Percentiles rank a stretch among this genome's conserved stretches.
Evolutionary conservation across 1,140 invertebrate genomes (phyloP).

Genomic region (Potamilus streckersoni): DNA sequence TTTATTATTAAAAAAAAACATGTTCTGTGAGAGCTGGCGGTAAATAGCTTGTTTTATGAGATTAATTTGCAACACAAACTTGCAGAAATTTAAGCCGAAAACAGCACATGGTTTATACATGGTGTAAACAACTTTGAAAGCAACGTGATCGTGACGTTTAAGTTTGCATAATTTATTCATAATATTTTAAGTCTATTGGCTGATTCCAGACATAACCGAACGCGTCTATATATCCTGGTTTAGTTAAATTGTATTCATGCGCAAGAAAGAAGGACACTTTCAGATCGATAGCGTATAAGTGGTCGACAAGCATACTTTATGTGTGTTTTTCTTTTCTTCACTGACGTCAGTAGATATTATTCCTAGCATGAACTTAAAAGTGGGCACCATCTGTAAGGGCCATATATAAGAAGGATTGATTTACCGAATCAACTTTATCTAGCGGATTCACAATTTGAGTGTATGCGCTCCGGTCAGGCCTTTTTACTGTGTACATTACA

Average conservation of each 20-base stretch:
- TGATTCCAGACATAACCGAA: slow-evolving; percentile 5
- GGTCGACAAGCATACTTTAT: background rate
- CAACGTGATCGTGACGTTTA: slow-evolving; percentile 26
- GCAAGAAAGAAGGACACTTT: background rate
- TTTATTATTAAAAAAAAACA: too few species aligned
- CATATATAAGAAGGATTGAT: too few species aligned
- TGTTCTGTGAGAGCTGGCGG: too few species aligned
- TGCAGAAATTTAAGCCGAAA: background rate
- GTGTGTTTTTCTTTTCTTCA: slow-evolving; percentile 4
- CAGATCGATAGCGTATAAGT: background rate
- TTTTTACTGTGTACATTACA: slow-evolving; percentile 5
- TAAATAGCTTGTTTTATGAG: too few species aligned
- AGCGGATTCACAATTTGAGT: background rate
- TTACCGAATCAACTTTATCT: too few species aligned
- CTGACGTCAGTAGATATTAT: too few species aligned
- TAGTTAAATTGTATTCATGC: slow-evolving; percentile 24
- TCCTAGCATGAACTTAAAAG: too few species aligned
- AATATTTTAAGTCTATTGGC: slow-evolving; percentile 17
- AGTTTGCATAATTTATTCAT: slow-evolving; percentile 30
- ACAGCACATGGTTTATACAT: slow-evolving; percentile 14
- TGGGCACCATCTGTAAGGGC: too few species aligned
- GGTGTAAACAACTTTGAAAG: slow-evolving; percentile 16
- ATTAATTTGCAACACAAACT: background rate
- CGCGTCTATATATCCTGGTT: slow-evolving; percentile 26
- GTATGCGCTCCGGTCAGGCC: background rate